Percentiles rank a stretch among this genome's conserved stretches.
These are phyloP conservation scores for Philypnodon macrostomus DNA, from an alignment of 2,797 vertebrate genomes.

Conservation along the genomic window DNA sequence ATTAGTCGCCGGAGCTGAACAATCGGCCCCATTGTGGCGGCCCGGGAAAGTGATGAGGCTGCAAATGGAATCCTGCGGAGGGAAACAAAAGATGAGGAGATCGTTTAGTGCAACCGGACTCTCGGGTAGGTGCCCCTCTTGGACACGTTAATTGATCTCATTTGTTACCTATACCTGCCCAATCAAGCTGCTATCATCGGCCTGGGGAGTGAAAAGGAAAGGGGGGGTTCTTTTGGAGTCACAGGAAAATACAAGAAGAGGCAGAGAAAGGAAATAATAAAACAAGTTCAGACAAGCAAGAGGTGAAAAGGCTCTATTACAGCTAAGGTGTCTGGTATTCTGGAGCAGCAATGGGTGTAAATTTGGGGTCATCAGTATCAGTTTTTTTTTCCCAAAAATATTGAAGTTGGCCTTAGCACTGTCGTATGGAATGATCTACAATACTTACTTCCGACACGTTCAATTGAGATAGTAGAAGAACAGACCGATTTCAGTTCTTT, in stretches of 20 bases:
- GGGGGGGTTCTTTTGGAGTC: slow-evolving; percentile 2
- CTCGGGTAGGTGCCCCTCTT: slow-evolving; percentile 86
- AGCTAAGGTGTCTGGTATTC: no score
- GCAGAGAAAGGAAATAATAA: background rate
- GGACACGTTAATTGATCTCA: slow-evolving; percentile 96
- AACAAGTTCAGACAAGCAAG: background rate
- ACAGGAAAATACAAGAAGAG: slow-evolving; percentile 7
- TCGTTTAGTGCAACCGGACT: slow-evolving; percentile 89
- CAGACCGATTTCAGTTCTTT: no score
- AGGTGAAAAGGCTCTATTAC: background rate
- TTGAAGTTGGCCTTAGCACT: no score
- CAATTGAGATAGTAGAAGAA: no score
- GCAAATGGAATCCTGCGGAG: slow-evolving; percentile 79
- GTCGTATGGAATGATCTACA: no score
- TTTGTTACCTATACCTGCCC: slow-evolving; percentile 93
- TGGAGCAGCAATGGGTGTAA: no score
- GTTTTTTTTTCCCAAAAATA: no score
- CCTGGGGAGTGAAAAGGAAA: slow-evolving; percentile 1
- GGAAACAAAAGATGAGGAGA: slow-evolving; percentile 88
- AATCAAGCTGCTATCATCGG: slow-evolving; percentile 86
- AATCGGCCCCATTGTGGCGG: slow-evolving; percentile 84
- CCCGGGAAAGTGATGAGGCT: slow-evolving; percentile 72
- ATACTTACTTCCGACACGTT: no score
- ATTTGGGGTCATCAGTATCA: no score
- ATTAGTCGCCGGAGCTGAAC: slow-evolving; percentile 79